Base-by-base conservation (phyloP, 64 coral and sea anemone genomes). In the Platygyra sinensis region DNA sequence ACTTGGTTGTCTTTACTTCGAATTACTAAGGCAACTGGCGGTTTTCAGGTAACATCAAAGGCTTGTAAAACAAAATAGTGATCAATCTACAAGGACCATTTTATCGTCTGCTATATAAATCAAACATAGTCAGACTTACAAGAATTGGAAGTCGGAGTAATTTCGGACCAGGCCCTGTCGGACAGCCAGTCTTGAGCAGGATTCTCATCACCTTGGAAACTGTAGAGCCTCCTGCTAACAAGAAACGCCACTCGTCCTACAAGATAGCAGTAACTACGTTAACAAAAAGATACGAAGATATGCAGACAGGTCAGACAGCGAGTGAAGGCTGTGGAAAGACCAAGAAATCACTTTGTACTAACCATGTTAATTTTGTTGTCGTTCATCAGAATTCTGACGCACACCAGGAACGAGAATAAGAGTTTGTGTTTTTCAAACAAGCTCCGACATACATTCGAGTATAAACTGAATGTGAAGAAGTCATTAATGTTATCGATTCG, bases 401-500 rank as follows among this genome's bases (percentile, higher is more conserved):
- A 95, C 51, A 95, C 96, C 19, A 98, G 90, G 33, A 98, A 98
- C 8, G 96, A 98, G 88, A 95, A 98, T 18, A 98, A 50, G 20
- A 98, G 78, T 72, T 98, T 98, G 76, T 95, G 67, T 59, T 99
- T 99, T 92, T 99, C 97, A 79, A 96, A 99, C 42, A 99, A 89
- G 67, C 93, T 95, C 6, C 97, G 88, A 50, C 97, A 99, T 32
- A 99, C 97, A 60, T 99, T 99, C 12, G 90, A 93, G 78, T 99
- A 99, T 36, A 99, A 86, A 32, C 94, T 99, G 91, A 99, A 99
- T 2, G 94, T 99, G 78, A 99, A 99, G 39, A 80, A 95, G 17
- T 99, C 91, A 75, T 99, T 99, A 61, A 99, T 95, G 83, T 99
- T 99, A 30, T 96, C 93, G 14, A 99, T 99, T 50, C 94, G 89